Conservation (phyloP, 2,888 invertebrate genomes). For the Brenthis hecate region DNA sequence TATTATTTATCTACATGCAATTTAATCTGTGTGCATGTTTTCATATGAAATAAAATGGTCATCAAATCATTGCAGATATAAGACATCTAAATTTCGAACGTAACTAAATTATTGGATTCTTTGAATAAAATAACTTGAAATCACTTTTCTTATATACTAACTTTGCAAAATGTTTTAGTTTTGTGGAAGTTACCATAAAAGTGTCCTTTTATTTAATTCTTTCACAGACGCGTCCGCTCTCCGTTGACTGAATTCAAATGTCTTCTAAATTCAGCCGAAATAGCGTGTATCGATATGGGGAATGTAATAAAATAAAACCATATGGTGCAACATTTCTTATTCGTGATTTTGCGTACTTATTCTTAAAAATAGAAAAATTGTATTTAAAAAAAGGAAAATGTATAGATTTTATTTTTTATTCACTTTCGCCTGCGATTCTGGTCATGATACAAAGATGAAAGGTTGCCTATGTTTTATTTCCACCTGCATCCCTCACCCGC, state of each 20-base stretch:
- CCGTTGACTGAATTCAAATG: conserved; percentile 47
- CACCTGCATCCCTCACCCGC: too few species aligned
- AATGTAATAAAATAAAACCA: conserved; percentile 58
- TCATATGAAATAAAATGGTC: too few species aligned
- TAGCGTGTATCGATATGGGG: conserved; percentile 42
- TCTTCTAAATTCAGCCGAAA: conserved; percentile 37
- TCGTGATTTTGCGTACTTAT: conserved; percentile 19
- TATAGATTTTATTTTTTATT: background rate
- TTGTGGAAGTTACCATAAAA: conserved; percentile 18
- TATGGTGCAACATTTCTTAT: conserved; percentile 44
- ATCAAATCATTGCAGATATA: too few species aligned
- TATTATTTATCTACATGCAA: too few species aligned
- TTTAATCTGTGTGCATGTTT: too few species aligned
- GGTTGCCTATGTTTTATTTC: too few species aligned
- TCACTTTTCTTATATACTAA: conserved; percentile 6
- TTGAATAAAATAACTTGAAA: background rate
- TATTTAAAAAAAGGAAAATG: background rate
- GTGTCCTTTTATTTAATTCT: conserved; percentile 33
- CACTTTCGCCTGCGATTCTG: too few species aligned
- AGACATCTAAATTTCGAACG: too few species aligned
- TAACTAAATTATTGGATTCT: background rate
- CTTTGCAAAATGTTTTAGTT: conserved; percentile 19
- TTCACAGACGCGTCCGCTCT: conserved; percentile 34
- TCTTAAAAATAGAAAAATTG: background rate
- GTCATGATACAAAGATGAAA: too few species aligned